A percentile compares a stretch with the other conserved stretches of the same genome.
Conservation (phyloP, 2,797 vertebrate species). For the Micropoecilia bifurca region DNA sequence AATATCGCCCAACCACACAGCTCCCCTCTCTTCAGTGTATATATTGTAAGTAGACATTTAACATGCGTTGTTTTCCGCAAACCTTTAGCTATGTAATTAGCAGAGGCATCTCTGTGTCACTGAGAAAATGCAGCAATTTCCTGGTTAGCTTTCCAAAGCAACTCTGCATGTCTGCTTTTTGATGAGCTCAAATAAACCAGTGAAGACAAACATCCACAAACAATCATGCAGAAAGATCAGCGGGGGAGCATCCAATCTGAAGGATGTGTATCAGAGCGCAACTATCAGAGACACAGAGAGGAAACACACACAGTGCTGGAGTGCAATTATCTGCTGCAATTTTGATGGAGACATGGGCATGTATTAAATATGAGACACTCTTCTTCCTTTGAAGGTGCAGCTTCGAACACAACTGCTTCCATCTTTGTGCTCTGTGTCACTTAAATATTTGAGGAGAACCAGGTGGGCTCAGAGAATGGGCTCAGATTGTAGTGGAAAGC, state of each 20-base stretch:
- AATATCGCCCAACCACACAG: not conserved
- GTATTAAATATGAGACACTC: conserved; percentile 62
- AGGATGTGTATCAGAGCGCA: conserved; percentile 17
- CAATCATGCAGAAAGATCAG: conserved; percentile 9
- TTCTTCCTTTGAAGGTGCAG: conserved; percentile 28
- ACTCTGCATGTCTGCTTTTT: not conserved
- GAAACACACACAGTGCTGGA: conserved; percentile 24
- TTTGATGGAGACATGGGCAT: conserved; percentile 55
- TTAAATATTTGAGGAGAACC: conserved; percentile 67
- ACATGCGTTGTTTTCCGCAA: not conserved
- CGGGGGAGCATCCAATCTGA: conserved; percentile 7
- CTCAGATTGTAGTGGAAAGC: not conserved
- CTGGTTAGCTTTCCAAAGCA: not conserved
- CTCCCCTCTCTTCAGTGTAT: not conserved
- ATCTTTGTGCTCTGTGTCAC: conserved; percentile 49
- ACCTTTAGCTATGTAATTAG: not conserved
- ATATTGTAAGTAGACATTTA: not conserved
- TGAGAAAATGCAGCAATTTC: conserved; percentile 1
- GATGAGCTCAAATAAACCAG: not conserved
- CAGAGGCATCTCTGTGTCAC: not conserved
- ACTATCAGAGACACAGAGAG: conserved; percentile 41
- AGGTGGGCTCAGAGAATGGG: conserved; percentile 13
- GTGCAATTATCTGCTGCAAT: conserved; percentile 54
- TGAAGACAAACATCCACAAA: conserved; percentile 8
- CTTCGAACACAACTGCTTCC: conserved; percentile 47